Conservation (phyloP, 2,888 invertebrate species). For the Morpho helenor region DNA sequence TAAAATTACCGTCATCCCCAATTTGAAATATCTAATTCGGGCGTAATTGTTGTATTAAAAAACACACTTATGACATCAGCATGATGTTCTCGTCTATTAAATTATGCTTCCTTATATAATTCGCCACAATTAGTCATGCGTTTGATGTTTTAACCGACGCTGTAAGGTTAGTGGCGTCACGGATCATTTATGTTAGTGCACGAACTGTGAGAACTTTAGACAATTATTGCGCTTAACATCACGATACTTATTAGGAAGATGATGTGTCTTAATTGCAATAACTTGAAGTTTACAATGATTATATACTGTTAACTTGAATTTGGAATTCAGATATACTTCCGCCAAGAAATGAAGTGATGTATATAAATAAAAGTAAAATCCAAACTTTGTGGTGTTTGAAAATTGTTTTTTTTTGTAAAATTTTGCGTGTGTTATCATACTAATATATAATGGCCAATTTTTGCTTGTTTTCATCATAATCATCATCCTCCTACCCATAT, state of each 20-base stretch:
- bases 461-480: too few species aligned
- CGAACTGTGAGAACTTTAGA: conserved; percentile 3
- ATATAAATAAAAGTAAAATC: too few species aligned
- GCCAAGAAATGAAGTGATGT: too few species aligned
- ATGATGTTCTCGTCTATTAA: conserved; percentile 16
- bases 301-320: too few species aligned
- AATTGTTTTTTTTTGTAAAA: too few species aligned
- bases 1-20: too few species aligned
- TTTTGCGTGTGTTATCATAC: too few species aligned
- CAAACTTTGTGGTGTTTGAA: too few species aligned
- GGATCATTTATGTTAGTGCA: conserved; percentile 29
- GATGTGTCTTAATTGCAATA: background rate
- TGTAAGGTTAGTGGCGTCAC: conserved; percentile 43
- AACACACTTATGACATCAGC: conserved; percentile 18
- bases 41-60: background rate
- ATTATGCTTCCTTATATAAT: conserved; percentile 40
- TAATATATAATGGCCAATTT: too few species aligned
- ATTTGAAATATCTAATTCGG: too few species aligned
- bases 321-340: background rate
- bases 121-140: conserved; percentile 43
- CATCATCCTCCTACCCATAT: too few species aligned
- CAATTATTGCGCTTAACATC: background rate
- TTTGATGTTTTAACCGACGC: conserved; percentile 36
- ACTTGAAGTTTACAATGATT: too few species aligned
- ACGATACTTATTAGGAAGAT: background rate